phyloP scores from a whole-genome alignment of 2,113 vertebrate species.

The Tragelaphus imberbis region DNA sequence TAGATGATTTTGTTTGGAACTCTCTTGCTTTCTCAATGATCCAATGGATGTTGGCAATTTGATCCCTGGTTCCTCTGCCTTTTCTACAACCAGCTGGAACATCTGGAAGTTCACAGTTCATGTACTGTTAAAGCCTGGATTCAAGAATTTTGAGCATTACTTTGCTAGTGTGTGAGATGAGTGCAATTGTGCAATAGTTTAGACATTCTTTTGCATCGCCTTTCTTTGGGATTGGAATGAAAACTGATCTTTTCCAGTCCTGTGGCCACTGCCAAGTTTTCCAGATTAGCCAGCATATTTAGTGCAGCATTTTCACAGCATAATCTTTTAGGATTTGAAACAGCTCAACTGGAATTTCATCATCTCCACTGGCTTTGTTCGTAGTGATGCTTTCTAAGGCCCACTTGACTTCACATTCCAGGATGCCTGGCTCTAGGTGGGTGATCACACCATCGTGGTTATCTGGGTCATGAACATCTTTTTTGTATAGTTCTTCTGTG shows the following conservation, averaged over 20 bases:
- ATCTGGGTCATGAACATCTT: not conserved
- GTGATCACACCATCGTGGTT: not conserved
- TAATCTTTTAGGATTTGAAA: not conserved
- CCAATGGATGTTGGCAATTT: not conserved
- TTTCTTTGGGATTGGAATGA: not conserved
- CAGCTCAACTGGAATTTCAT: not conserved
- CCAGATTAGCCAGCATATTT: accelerated
- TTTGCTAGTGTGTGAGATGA: not conserved
- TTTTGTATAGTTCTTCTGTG: not conserved
- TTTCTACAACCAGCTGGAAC: not conserved
- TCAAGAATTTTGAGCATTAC: not conserved
- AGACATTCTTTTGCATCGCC: not conserved
- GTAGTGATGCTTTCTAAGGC: not conserved
- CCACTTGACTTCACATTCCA: not conserved
- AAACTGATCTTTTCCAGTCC: not conserved
- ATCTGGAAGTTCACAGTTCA: not conserved
- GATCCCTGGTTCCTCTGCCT: not conserved
- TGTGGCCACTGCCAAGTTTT: not conserved
- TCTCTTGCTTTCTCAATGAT: not conserved
- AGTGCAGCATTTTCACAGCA: not conserved
- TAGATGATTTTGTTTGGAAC: not conserved
- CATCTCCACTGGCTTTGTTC: not conserved
- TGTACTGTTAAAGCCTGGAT: not conserved
- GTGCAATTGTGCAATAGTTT: not conserved
- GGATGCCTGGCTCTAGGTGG: not conserved